Evolutionary conservation across 1,140 invertebrate species (phyloP), one percentile per base, ranked within the genome.

Genomic region (Eciton burchellii): DNA sequence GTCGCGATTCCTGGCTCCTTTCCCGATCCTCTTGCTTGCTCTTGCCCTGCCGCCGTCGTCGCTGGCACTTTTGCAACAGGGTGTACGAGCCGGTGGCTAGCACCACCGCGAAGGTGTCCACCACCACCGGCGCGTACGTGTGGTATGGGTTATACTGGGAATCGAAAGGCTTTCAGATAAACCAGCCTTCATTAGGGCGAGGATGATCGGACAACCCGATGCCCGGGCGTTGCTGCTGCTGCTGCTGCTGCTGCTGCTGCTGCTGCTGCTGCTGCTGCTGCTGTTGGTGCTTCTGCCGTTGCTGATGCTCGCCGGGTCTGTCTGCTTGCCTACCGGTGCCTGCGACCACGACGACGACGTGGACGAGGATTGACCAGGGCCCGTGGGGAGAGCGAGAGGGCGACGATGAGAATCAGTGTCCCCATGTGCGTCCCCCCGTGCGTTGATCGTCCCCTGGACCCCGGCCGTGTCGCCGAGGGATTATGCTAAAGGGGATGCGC

Each of bases 191-290:
- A 94, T 94, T 94, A 94, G 93, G 91, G 89, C 93, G 92, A 92
- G 93, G 92, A 93, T 94, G 93, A 94, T 94, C 93, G 92, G 93
- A 94, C 93, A 94, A 94, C 91, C 90, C 92, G 93, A 94, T 94
- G 92, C 82, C 87, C 89, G 89, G 88, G 87, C 84, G 87, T 88
- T 71, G 63, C 85, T 91, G 88, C 89, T 77, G 81, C 65, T 83
- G 59, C 60, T 82, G 79, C 63, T 84, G 68, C 63, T 49, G 65
- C 59, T 65, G 56, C 65, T 71, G 60, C 56, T 68, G 79, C 56
- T 19, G 88, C 84, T 88, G 87, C 81, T 87, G 88, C 81, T 86
- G 63, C 59, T 65, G 56, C 65, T 71, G 60, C 56, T 68, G 79
- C 56, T 21, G 88, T 85, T 88, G 87, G 82, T 88, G 88, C 82